Evolutionary conservation across 2,113 vertebrate species (phyloP).

Genomic region (Melanotaenia duboulayi): DNA sequence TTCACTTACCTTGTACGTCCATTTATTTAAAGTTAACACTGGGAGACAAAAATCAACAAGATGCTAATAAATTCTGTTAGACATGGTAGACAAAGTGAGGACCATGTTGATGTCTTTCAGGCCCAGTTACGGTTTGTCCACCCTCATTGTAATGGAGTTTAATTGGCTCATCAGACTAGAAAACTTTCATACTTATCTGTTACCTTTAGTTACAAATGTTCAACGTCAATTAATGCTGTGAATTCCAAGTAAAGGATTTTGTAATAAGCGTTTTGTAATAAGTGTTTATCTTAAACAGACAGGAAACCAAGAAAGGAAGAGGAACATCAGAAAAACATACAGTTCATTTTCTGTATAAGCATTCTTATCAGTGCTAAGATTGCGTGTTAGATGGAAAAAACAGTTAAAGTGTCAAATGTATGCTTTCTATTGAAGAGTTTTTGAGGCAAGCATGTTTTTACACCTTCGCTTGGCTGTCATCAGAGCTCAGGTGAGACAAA

Average conservation of each 20-base stretch:
- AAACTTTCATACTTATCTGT: constrained; percentile 29
- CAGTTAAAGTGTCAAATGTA: too few species aligned
- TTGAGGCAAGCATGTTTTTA: neutral
- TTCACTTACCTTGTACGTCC: constrained; percentile 72
- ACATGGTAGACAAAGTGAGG: constrained; percentile 62
- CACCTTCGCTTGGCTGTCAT: neutral
- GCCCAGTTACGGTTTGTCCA: constrained; percentile 30
- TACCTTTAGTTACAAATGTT: neutral
- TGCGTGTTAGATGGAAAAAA: too few species aligned
- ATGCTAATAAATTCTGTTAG: constrained; percentile 69
- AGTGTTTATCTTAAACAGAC: neutral
- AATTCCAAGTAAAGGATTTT: neutral
- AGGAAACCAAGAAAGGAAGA: neutral
- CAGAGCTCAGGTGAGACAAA: constrained; percentile 19
- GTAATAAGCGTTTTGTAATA: constrained; percentile 6
- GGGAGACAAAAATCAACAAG: constrained; percentile 75
- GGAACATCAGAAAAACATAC: too few species aligned
- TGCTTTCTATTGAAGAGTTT: neutral
- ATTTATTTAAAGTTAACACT: constrained; percentile 55
- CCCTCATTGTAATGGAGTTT: constrained; percentile 35
- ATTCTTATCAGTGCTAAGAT: too few species aligned
- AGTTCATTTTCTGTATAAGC: too few species aligned
- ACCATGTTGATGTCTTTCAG: constrained; percentile 52
- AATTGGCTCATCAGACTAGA: constrained; percentile 25
- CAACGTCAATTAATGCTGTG: neutral